A percentile compares a stretch with the other conserved stretches of the same genome.
Conservation (phyloP, 37 sponge, comb jelly and placozoan genomes). For the Ephydatia muelleri region DNA sequence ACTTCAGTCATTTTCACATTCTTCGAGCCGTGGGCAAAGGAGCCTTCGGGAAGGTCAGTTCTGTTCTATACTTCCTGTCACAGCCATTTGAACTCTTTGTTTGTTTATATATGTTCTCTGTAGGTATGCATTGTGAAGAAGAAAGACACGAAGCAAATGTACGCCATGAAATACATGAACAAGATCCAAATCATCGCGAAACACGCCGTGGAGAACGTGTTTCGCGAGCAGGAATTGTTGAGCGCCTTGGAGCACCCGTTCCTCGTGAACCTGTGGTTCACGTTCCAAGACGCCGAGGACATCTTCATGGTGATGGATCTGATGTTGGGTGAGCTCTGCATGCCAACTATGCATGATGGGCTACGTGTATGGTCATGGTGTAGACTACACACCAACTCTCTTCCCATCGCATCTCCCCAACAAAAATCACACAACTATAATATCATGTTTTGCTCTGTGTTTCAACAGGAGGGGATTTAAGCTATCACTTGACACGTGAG, state of each 20-base stretch:
- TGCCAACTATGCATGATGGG: too few species aligned
- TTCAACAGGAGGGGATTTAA: conserved; percentile 72
- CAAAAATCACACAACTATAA: not conserved
- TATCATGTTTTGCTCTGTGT: not conserved
- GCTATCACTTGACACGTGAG: conserved; percentile 76
- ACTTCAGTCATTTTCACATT: conserved; percentile 75
- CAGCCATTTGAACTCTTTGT: not conserved
- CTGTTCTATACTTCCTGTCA: not conserved
- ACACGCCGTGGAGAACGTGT: conserved; percentile 78
- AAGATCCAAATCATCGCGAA: conserved; percentile 69
- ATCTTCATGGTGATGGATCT: conserved; percentile 84
- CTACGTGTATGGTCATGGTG: too few species aligned
- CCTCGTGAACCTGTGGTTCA: conserved; percentile 85
- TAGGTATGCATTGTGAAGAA: conserved; percentile 88
- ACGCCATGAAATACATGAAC: conserved; percentile 92
- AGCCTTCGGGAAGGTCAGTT: conserved; percentile 82
- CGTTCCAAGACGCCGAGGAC: conserved; percentile 87
- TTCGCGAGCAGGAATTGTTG: conserved; percentile 69
- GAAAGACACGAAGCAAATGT: conserved; percentile 80
- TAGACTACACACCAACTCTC: too few species aligned
- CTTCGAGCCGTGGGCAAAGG: conserved; percentile 84
- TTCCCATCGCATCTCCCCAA: not conserved
- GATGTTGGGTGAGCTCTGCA: conserved; percentile 60
- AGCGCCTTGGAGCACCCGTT: conserved; percentile 61
- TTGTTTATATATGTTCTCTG: not conserved